phyloP scores from a whole-genome alignment of 2,113 vertebrate genomes.

The Aptenodytes patagonicus region DNA sequence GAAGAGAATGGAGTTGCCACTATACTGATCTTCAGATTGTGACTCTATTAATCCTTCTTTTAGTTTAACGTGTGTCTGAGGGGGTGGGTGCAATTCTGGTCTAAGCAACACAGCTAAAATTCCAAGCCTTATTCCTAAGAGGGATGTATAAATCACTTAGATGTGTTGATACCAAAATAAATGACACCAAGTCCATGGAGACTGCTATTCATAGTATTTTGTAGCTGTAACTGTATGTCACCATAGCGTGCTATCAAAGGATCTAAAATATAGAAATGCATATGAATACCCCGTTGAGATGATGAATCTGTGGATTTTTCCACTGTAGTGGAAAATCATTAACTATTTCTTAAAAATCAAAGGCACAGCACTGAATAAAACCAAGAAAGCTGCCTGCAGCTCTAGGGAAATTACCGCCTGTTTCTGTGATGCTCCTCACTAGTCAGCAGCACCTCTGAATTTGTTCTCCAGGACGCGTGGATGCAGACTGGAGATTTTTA shows the following conservation, averaged over 20 bases:
- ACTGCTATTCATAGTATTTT: constrained; percentile 64
- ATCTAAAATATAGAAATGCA: constrained; percentile 69
- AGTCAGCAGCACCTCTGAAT: background rate
- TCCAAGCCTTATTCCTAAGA: background rate
- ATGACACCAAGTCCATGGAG: constrained; percentile 74
- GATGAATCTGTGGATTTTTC: constrained; percentile 64
- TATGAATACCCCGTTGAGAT: constrained; percentile 67
- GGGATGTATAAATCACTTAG: background rate
- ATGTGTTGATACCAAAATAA: constrained; percentile 68
- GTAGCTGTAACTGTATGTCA: constrained; percentile 67
- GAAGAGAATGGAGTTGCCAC: background rate
- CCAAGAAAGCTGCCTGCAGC: constrained; percentile 65
- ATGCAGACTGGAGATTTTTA: background rate
- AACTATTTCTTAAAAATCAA: constrained; percentile 71
- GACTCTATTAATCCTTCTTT: background rate
- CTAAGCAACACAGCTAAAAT: background rate
- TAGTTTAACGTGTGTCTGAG: background rate
- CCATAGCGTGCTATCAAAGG: constrained; percentile 66
- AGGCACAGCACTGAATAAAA: constrained; percentile 56
- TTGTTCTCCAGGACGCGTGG: background rate
- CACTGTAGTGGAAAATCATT: constrained; percentile 52
- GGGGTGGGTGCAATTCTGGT: background rate
- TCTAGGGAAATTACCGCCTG: constrained; percentile 59
- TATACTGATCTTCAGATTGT: background rate
- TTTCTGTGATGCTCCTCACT: background rate